phyloP scores from a whole-genome alignment of 2,888 invertebrate species.

The Zootermopsis nevadensis region DNA sequence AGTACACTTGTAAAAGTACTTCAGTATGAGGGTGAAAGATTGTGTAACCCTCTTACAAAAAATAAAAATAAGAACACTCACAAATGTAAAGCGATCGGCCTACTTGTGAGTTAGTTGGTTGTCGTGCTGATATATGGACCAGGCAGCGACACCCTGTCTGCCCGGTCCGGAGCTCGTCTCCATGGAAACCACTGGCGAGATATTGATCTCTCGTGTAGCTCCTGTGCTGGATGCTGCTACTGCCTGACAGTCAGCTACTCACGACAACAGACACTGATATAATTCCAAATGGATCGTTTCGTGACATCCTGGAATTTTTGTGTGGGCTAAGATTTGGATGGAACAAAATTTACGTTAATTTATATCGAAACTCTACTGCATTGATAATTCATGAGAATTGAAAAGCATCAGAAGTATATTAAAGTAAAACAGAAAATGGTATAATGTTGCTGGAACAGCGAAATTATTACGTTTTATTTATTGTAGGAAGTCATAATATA shows the following conservation, averaged over 20 bases:
- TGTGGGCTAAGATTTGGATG: too few species aligned
- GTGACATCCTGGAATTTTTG: too few species aligned
- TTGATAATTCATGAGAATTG: too few species aligned
- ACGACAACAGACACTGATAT: neutral
- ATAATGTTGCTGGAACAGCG: too few species aligned
- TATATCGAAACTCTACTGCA: too few species aligned
- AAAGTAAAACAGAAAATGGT: too few species aligned
- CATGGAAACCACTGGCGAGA: constrained; percentile 60
- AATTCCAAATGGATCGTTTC: neutral
- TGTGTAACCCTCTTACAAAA: neutral
- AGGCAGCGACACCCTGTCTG: constrained; percentile 69
- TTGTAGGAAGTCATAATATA: too few species aligned
- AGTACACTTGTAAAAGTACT: neutral
- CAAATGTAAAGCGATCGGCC: neutral
- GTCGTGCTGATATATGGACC: constrained; percentile 1
- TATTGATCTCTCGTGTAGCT: constrained; percentile 62
- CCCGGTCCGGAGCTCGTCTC: constrained; percentile 68
- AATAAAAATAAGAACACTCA: neutral
- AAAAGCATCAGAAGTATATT: too few species aligned
- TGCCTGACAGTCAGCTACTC: neutral
- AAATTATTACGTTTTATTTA: too few species aligned
- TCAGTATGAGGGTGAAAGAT: neutral
- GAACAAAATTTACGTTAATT: too few species aligned
- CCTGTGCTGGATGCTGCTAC: constrained; percentile 39
- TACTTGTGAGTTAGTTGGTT: constrained; percentile 33